Percentiles rank a stretch among this genome's conserved stretches.
Conservation (phyloP, 2,113 vertebrate genomes). For the Phalacrocorax aristotelis region DNA sequence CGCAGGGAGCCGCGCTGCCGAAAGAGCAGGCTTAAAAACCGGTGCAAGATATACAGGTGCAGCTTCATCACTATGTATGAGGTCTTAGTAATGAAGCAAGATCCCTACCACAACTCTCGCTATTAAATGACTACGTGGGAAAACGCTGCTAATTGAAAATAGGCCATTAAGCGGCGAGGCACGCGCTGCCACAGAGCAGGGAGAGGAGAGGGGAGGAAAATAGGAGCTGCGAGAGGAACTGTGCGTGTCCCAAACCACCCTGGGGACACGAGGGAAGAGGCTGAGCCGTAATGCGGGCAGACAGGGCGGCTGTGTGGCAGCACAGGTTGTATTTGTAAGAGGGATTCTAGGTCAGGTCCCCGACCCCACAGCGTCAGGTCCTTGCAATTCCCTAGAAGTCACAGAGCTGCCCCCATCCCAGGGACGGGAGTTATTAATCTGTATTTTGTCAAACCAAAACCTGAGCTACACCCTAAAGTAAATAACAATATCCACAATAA, state of each 20-base stretch:
- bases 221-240: neutral
- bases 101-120: fast-evolving
- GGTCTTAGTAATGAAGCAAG: fast-evolving
- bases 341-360: neutral
- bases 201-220: neutral
- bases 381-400: neutral
- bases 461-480: neutral
- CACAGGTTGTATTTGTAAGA: fast-evolving
- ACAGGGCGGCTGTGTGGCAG: neutral
- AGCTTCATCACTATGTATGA: fast-evolving
- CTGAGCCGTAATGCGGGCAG: neutral
- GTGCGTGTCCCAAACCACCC: fast-evolving
- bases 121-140: fast-evolving
- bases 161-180: fast-evolving
- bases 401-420: fast-evolving
- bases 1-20: neutral
- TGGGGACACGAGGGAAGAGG: neutral
- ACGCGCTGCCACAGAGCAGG: neutral
- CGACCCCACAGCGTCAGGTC: fast-evolving
- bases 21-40: neutral
- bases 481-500: fast-evolving
- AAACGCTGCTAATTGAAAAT: fast-evolving
- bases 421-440: fast-evolving
- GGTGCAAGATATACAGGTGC: neutral
- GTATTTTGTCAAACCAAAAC: neutral